phyloP scores from a whole-genome alignment of 2,797 vertebrate genomes.

The Peromyscus aztecus region DNA sequence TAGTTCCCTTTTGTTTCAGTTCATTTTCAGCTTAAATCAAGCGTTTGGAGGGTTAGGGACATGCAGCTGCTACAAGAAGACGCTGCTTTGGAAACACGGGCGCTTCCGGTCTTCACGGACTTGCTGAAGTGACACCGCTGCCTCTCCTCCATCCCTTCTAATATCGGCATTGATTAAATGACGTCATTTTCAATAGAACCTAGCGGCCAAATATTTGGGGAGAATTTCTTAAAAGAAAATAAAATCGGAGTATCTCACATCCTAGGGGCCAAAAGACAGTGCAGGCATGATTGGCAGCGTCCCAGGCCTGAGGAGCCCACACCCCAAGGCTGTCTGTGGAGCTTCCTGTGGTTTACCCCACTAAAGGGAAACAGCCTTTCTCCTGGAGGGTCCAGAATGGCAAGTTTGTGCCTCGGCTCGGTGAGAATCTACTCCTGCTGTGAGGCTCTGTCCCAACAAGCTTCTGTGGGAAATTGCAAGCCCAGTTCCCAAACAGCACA shows the following conservation, averaged over 20 bases:
- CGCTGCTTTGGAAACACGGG: slow-evolving; percentile 26
- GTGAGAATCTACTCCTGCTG: slow-evolving; percentile 44
- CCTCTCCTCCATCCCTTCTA: slow-evolving; percentile 34
- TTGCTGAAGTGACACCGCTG: neutral
- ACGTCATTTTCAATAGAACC: slow-evolving; percentile 43
- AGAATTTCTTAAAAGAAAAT: neutral
- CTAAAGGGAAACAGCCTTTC: slow-evolving; percentile 75
- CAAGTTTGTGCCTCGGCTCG: slow-evolving; percentile 55
- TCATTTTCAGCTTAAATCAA: slow-evolving; percentile 41
- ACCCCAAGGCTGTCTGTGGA: slow-evolving; percentile 74
- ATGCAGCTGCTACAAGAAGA: slow-evolving; percentile 26
- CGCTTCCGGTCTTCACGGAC: slow-evolving; percentile 50
- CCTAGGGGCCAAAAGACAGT: slow-evolving; percentile 33
- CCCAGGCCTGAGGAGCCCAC: slow-evolving; percentile 63
- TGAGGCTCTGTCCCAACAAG: slow-evolving; percentile 53
- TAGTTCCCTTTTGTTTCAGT: slow-evolving; percentile 35
- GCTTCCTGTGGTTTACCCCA: slow-evolving; percentile 80
- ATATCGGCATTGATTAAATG: slow-evolving; percentile 31
- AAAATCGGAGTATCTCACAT: slow-evolving; percentile 46
- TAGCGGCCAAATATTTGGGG: slow-evolving; percentile 43
- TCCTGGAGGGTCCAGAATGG: slow-evolving; percentile 52
- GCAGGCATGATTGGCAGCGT: slow-evolving; percentile 68
- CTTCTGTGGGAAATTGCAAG: slow-evolving; percentile 35
- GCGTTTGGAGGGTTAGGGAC: neutral
- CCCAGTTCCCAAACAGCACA: neutral